Conservation (phyloP, 2,113 vertebrate species). For the Engraulis encrasicolus region DNA sequence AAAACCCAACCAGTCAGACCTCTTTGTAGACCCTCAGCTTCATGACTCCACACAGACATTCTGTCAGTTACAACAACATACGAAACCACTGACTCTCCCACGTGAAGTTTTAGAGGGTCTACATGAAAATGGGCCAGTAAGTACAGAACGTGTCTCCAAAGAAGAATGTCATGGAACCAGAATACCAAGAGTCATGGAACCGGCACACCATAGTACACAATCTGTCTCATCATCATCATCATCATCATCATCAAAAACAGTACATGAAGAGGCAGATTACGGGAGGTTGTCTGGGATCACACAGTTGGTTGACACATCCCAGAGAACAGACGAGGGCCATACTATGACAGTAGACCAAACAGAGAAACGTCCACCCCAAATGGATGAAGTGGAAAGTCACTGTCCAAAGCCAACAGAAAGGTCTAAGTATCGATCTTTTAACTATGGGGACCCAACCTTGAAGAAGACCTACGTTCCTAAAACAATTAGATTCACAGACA, state of each 20-base stretch:
- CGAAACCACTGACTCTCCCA: background rate
- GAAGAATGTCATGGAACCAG: background rate
- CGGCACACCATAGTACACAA: background rate
- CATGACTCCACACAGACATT: background rate
- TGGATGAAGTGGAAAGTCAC: background rate
- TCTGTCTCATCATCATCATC: no score
- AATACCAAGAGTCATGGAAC: background rate
- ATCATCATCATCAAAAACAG: background rate
- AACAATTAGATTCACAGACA: conserved; percentile 79
- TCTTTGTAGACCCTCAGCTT: background rate
- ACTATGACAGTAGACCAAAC: background rate
- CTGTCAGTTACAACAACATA: background rate
- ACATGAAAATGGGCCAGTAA: background rate
- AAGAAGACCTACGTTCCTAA: conserved; percentile 80
- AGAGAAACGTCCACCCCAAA: background rate
- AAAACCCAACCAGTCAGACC: background rate
- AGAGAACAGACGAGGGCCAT: background rate
- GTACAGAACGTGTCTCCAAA: background rate
- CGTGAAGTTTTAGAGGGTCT: background rate
- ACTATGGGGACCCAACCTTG: conserved; percentile 80
- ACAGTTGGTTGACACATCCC: background rate
- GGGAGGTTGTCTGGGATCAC: background rate
- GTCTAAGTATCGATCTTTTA: conserved; percentile 85
- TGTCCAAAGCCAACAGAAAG: background rate
- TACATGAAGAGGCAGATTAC: background rate